phyloP scores from a whole-genome alignment of 2,113 vertebrate species.

The Numenius arquata region DNA sequence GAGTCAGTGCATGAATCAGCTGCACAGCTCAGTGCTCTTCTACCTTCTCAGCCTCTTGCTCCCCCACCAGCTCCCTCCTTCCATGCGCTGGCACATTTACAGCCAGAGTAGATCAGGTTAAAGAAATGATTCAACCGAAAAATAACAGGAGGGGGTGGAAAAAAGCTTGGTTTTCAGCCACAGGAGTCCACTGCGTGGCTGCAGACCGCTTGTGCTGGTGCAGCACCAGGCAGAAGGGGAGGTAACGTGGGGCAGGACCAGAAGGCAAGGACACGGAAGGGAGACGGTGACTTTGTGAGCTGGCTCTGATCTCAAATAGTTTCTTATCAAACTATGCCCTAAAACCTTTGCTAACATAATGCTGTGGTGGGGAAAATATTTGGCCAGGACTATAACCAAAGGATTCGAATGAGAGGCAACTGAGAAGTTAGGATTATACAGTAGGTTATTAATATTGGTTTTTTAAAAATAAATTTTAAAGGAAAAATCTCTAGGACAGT shows the following conservation, averaged over 20 bases:
- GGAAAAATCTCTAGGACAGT: neutral
- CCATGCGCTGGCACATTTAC: neutral
- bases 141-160: neutral
- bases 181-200: neutral
- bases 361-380: neutral
- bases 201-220: neutral
- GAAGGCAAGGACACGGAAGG: neutral
- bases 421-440: neutral
- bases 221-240: neutral
- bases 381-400: neutral
- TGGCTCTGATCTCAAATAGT: neutral
- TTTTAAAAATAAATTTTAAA: neutral
- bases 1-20: neutral
- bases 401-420: neutral
- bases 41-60: neutral
- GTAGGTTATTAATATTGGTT: neutral
- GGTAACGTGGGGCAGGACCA: neutral
- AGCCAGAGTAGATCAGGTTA: neutral
- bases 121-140: neutral
- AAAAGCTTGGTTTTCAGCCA: neutral
- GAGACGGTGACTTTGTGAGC: neutral
- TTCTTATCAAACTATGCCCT: neutral
- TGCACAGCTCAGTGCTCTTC: neutral
- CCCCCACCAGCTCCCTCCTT: neutral
- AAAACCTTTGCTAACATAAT: neutral